A percentile compares a stretch with the other conserved stretches of the same genome.
Evolutionary conservation across 1,140 invertebrate species (phyloP).

Genomic region (Penaeus japonicus): DNA sequence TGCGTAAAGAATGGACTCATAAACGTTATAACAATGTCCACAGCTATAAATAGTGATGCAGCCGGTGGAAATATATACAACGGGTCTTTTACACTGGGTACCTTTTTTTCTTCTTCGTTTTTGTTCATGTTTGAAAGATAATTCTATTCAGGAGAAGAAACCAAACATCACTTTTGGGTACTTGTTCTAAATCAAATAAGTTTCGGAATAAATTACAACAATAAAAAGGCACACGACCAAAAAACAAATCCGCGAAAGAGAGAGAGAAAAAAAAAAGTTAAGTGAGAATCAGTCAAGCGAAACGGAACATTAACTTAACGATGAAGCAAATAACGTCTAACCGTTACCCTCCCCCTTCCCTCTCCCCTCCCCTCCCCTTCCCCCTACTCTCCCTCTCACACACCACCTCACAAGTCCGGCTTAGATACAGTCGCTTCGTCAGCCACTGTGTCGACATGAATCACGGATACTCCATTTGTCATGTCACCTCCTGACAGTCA

Average conservation of each 20-base stretch:
- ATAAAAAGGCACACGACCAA: background rate
- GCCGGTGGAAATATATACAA: too few species aligned
- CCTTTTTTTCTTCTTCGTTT: background rate
- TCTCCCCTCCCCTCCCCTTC: background rate
- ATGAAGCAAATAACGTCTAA: too few species aligned
- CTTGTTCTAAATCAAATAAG: too few species aligned
- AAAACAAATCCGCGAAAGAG: background rate
- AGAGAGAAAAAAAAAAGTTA: background rate
- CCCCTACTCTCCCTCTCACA: background rate
- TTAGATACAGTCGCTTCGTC: slow-evolving; percentile 45
- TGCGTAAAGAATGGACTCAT: too few species aligned
- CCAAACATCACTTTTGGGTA: too few species aligned
- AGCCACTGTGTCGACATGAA: slow-evolving; percentile 50
- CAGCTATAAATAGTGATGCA: too few species aligned
- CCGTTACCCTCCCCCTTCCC: background rate
- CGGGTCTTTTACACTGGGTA: background rate
- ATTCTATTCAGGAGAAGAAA: too few species aligned
- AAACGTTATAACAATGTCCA: too few species aligned
- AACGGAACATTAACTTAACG: background rate
- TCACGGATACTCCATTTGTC: slow-evolving; percentile 55
- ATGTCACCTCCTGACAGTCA: slow-evolving; percentile 49
- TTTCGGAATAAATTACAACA: background rate
- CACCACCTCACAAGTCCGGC: slow-evolving; percentile 17
- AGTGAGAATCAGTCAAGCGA: background rate
- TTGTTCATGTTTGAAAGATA: background rate